Base-by-base conservation (phyloP, 2,888 invertebrate species). In the Peribatodes rhomboidaria region DNA sequence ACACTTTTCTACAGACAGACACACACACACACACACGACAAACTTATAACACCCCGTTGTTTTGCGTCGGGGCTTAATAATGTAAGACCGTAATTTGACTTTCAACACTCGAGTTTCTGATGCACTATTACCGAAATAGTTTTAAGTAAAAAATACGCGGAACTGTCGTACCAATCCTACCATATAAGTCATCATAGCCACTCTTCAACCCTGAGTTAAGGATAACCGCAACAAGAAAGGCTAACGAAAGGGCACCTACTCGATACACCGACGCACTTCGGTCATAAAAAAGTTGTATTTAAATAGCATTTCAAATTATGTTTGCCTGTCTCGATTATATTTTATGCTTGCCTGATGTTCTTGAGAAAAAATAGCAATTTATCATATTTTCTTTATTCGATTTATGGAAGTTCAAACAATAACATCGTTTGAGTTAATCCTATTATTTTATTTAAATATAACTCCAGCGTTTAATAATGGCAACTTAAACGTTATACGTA, bases 191-290 rank as follows among this genome's bases (percentile, higher is more conserved):
- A 62, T 61, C 52, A 42, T 7, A 60, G 31, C 55, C 37, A 66
- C 59, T 61, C 46, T 50, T 55, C 44, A 65, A 60, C 68, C 68
- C 50, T 68, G 69, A 68, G 54, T 35, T 33, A 68, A 68, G 68
- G 44, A 68, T 63, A 65, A 62, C 42, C 37, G 49, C 66, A 47
- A 39, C 20, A 20, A 57, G 53, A 65, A 67, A 68, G 63, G 68
- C 59, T 47, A 64, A 33, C 33, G 44, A 68, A 70, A 68, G 65
- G 71, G 59, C 66, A 65, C 52, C 44, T 16, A 39, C 49, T 39
- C 39, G 31, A 53, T 47, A 53, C 20, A 39, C 35, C 2, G 20
- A 22, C 33, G 22, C 11, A 50, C 16, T 44, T 31, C 16, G 13
- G 22, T 22, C 6, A 46, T 46, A n/a, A 46, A 11, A 9, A 18